Evolutionary conservation across 2,797 vertebrate species (phyloP).

Genomic region (Ctenochaetus hawaiiensis): DNA sequence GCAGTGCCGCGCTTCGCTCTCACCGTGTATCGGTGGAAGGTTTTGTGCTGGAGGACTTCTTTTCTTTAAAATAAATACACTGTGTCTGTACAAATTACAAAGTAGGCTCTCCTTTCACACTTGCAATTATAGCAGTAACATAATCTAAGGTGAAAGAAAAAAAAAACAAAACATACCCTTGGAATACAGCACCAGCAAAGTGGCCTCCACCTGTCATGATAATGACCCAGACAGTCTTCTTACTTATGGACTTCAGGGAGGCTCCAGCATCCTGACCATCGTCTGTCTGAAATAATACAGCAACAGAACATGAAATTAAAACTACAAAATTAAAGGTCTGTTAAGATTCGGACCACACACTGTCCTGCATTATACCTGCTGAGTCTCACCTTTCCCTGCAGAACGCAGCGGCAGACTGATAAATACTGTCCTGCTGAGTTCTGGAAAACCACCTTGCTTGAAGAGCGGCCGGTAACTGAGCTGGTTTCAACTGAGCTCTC

Average conservation of each 20-base stretch:
- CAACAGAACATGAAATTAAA: constrained; percentile 13
- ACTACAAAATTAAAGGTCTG: neutral
- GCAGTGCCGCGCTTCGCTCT: constrained; percentile 92
- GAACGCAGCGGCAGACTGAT: constrained; percentile 87
- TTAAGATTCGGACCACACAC: neutral
- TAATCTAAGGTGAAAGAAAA: neutral
- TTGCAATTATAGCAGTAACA: neutral
- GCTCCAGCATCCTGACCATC: constrained; percentile 74
- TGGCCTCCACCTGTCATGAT: constrained; percentile 97
- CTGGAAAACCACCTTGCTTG: constrained; percentile 87
- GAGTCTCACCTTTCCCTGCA: constrained; percentile 84
- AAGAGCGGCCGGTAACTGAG: constrained; percentile 27
- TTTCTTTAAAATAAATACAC: constrained; percentile 78
- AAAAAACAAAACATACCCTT: constrained; percentile 84
- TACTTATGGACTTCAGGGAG: constrained; percentile 82
- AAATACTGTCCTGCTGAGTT: constrained; percentile 89
- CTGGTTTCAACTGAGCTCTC: constrained; percentile 52
- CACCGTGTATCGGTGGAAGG: constrained; percentile 96
- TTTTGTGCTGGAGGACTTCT: constrained; percentile 93
- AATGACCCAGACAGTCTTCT: constrained; percentile 85
- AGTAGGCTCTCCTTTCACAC: too few relatives aligned
- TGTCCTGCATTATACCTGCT: constrained; percentile 3
- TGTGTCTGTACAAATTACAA: neutral
- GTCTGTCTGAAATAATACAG: constrained; percentile 50
- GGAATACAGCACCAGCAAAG: constrained; percentile 95